Evolutionary conservation across 2,113 vertebrate genomes (phyloP).

Genomic region (Macheiramphus alcinus): DNA sequence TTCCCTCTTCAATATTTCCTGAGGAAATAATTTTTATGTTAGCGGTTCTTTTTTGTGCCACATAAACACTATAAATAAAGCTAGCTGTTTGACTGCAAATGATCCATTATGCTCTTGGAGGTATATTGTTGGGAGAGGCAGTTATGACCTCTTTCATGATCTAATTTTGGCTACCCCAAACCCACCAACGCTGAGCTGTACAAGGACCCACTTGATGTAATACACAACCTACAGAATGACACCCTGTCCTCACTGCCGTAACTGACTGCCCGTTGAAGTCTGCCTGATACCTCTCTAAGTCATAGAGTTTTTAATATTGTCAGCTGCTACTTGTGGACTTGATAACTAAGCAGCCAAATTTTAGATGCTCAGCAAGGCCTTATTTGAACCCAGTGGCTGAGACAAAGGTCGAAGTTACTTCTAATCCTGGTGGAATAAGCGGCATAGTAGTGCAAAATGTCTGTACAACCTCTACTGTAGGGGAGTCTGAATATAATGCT

Average conservation of each 20-base stretch:
- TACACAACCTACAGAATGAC: not conserved
- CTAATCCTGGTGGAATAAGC: not conserved
- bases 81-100: not conserved
- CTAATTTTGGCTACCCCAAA: not conserved
- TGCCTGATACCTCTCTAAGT: not conserved
- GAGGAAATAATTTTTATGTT: not conserved
- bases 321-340: not conserved
- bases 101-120: not conserved
- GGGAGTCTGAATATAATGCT: not conserved
- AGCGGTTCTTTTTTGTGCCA: not conserved
- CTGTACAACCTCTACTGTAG: not conserved
- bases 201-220: not conserved
- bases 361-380: not conserved
- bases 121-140: not conserved
- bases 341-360: not conserved
- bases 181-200: not conserved
- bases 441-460: not conserved
- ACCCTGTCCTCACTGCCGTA: not conserved
- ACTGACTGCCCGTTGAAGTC: not conserved
- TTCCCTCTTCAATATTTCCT: not conserved
- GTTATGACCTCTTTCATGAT: not conserved
- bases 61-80: not conserved
- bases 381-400: not conserved
- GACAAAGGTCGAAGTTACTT: not conserved
- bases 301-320: not conserved